Evolutionary conservation across 2,797 vertebrate species (phyloP), one percentile per base, ranked within the genome.

Genomic region (Chelidonichthys spinosus): DNA sequence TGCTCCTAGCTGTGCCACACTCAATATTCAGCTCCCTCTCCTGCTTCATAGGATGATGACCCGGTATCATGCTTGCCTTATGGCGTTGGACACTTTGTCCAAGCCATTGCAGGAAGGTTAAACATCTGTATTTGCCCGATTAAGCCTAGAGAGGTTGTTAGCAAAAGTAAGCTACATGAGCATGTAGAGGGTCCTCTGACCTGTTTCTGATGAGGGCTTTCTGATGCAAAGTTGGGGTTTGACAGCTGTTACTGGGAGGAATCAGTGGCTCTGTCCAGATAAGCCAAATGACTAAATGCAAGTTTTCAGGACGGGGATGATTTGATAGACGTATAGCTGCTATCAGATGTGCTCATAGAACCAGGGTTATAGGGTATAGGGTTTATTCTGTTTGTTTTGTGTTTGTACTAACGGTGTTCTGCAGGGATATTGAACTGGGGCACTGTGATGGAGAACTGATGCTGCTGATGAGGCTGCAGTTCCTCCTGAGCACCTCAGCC

Each of bases 381-480:
- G n/a, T 65, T 35, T 46, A 46, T 69, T 69, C 13, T 25, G 2
- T 55, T 53, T 69, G 6, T 56, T 82, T 69, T 69, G 33, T 76
- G 52, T 71, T 55, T 43, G 25, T 37, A 14, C 32, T 14, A n/a
- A 18, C 17, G 0, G 37, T 61, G 33, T 64, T 53, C 47, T 36
- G 32, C n/a, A 33, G n/a, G 50, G 44, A 78, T 69, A 52, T 60
- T 59, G 65, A 85, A 78, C 63, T 83, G 52, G 68, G 58, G n/a
- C 70, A 54, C 25, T 65, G 65, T 84, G 78, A 85, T 44, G 36
- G 75, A 71, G 69, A 69, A 61, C 76, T 76, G 71, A 67, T 72
- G 72, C 61, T 54, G 60, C 63, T 86, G 72, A 83, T 82, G 78
- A 84, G 52, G 46, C 77, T 79, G 81, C 72, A 72, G 70, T 75